Evolutionary conservation across 2,888 invertebrate genomes (phyloP).

Genomic region (Drosophila formosana): DNA sequence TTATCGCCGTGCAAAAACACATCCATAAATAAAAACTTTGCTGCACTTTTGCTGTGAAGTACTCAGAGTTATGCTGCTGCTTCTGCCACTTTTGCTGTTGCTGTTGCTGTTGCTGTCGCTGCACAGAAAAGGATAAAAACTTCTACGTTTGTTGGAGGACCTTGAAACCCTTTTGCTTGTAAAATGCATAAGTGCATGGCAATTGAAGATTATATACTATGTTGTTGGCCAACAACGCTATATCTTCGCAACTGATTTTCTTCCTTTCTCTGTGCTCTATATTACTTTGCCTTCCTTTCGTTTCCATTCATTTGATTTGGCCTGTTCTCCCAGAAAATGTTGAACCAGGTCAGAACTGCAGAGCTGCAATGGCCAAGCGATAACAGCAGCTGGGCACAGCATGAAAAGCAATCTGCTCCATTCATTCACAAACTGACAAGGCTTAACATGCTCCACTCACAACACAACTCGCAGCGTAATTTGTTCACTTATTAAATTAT

Average conservation of each 20-base stretch:
- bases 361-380: constrained; percentile 8
- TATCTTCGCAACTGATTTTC: constrained; percentile 33
- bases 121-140: constrained; percentile 29
- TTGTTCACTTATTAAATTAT: not conserved
- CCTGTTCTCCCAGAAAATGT: constrained; percentile 8
- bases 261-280: not conserved
- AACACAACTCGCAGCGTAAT: not conserved
- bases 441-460: constrained; percentile 10
- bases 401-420: constrained; percentile 14
- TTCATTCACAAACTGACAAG: constrained; percentile 18
- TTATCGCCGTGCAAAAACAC: constrained; percentile 59
- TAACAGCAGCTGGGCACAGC: constrained; percentile 35
- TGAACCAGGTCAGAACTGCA: constrained; percentile 20
- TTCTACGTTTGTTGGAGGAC: constrained; percentile 21
- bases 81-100: not conserved
- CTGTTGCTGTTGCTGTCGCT: no score
- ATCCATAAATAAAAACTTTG: constrained; percentile 66
- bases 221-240: constrained; percentile 16
- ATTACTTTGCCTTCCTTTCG: not conserved
- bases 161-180: constrained; percentile 37
- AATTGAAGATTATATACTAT: constrained; percentile 50
- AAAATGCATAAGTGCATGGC: constrained; percentile 47
- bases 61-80: constrained; percentile 16
- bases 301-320: not conserved
- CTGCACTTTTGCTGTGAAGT: constrained; percentile 32